phyloP scores from a whole-genome alignment of 2,797 vertebrate genomes.

The Microctenopoma steveboyesi region DNA sequence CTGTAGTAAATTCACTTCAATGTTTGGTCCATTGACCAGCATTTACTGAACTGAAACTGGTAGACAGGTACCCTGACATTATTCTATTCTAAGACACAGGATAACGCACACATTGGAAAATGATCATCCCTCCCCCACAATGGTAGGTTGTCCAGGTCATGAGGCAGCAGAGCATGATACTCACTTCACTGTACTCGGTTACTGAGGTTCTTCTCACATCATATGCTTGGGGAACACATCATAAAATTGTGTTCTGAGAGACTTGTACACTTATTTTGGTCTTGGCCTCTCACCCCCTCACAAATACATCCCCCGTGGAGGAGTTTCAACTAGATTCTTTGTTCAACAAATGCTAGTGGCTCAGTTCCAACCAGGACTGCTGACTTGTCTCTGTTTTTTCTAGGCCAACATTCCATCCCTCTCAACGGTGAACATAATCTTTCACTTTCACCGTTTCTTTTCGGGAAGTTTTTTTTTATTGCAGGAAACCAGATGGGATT shows the following conservation, averaged over 20 bases:
- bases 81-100: too few relatives aligned
- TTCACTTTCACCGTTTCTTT: conserved; percentile 38
- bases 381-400: conserved; percentile 12
- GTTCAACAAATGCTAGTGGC: conserved; percentile 2
- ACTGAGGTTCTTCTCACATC: too few relatives aligned
- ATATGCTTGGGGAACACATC: too few relatives aligned
- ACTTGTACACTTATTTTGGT: neutral
- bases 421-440: conserved; percentile 40
- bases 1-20: too few relatives aligned
- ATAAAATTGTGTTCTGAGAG: too few relatives aligned
- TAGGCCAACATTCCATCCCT: conserved; percentile 23
- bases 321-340: conserved; percentile 6
- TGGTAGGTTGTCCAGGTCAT: neutral
- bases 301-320: neutral
- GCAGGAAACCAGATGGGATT: conserved; percentile 57
- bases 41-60: neutral
- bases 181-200: too few relatives aligned
- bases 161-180: too few relatives aligned
- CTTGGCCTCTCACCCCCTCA: neutral
- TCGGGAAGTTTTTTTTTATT: conserved; percentile 30
- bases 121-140: too few relatives aligned
- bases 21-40: too few relatives aligned
- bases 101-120: too few relatives aligned
- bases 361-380: conserved; percentile 11
- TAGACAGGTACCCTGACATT: too few relatives aligned